phyloP scores from a whole-genome alignment of 92 coral and sea anemone genomes.

The Pocillopora meandrina region DNA sequence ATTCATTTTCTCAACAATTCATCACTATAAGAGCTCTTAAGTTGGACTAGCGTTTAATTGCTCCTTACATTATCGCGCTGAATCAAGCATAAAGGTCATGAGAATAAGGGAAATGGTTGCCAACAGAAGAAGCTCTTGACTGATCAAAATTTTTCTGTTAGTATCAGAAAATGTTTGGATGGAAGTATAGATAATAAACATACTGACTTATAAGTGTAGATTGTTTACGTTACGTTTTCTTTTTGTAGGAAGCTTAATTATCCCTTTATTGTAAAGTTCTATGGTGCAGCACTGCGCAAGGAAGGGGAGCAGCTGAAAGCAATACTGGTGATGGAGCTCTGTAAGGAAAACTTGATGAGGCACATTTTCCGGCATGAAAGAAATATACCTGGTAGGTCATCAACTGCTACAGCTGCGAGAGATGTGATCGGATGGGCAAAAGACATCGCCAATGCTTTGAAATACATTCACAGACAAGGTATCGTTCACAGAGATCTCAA shows the following conservation, averaged over 20 bases:
- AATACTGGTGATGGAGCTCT: not conserved
- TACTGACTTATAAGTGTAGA: not conserved
- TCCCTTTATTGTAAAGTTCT: constrained; percentile 6
- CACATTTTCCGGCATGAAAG: not conserved
- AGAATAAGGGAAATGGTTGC: too few species aligned
- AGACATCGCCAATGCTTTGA: not conserved
- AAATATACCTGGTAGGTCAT: not conserved
- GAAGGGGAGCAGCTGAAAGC: not conserved
- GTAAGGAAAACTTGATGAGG: constrained; percentile 3
- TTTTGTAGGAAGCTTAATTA: not conserved
- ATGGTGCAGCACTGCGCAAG: not conserved
- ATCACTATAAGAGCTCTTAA: too few species aligned
- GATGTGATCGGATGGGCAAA: not conserved
- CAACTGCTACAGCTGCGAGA: too few species aligned
- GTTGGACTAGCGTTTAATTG: too few species aligned
- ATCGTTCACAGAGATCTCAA: constrained; percentile 1
- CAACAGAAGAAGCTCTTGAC: too few species aligned
- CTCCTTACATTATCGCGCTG: too few species aligned
- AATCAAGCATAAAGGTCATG: too few species aligned
- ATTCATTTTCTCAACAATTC: too few species aligned
- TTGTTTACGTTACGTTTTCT: not conserved
- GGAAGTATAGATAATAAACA: too few species aligned
- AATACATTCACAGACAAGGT: not conserved
- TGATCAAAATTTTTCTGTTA: too few species aligned
- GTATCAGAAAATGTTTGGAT: too few species aligned